Conservation (phyloP, 2,113 vertebrate genomes). For the Brachirus orientalis region DNA sequence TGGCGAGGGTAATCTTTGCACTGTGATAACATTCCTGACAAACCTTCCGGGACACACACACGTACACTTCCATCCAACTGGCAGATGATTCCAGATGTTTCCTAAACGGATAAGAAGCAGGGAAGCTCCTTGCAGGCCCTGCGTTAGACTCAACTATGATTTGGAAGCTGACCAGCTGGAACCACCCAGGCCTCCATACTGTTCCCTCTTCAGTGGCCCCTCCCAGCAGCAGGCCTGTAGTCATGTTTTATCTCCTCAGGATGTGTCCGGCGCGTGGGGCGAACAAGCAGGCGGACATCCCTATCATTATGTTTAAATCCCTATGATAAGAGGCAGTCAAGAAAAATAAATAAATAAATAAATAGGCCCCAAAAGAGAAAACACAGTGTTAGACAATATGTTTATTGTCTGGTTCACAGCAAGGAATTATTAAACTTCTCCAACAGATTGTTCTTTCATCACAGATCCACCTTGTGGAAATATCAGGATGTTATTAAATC, state of each 20-base stretch:
- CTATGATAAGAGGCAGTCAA: constrained; percentile 58
- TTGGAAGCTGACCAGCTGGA: constrained; percentile 70
- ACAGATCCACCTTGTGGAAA: constrained; percentile 45
- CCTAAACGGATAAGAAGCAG: constrained; percentile 78
- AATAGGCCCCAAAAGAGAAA: constrained; percentile 8
- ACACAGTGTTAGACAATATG: too few species aligned
- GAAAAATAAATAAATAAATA: constrained; percentile 21
- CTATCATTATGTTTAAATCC: constrained; percentile 46
- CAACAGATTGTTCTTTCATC: constrained; percentile 39
- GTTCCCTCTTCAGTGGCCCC: constrained; percentile 55
- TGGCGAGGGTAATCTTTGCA: constrained; percentile 59
- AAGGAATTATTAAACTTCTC: constrained; percentile 47
- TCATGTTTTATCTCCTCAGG: constrained; percentile 70
- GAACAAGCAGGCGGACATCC: constrained; percentile 49
- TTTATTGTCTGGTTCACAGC: constrained; percentile 36
- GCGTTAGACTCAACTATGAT: constrained; percentile 64
- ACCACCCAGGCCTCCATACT: constrained; percentile 54
- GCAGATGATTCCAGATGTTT: constrained; percentile 83
- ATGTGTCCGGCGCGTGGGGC: constrained; percentile 64
- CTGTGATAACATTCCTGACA: constrained; percentile 73
- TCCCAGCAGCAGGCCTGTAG: constrained; percentile 52
- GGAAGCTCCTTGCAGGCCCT: constrained; percentile 62
- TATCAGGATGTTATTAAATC: constrained; percentile 55
- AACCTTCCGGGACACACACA: constrained; percentile 43
- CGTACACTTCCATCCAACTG: constrained; percentile 50